Conservation (phyloP, 2,888 invertebrate species). For the Agrotis clavis region DNA sequence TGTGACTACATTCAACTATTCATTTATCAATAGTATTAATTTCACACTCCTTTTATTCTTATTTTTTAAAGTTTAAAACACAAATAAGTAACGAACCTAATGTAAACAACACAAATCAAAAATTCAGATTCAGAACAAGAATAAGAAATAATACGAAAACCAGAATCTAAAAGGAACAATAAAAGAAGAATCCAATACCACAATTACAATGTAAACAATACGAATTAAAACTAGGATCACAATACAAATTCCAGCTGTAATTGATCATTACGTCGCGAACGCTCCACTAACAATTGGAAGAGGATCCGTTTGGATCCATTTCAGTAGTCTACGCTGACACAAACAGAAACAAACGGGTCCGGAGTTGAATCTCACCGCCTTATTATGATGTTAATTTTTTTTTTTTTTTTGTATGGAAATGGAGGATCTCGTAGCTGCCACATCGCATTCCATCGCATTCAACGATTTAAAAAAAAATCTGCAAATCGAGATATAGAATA, state of each 20-base stretch:
- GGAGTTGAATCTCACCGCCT: conserved; percentile 9
- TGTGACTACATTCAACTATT: too few relatives aligned
- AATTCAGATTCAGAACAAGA: background rate
- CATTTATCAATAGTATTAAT: too few relatives aligned
- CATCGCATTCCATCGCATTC: too few relatives aligned
- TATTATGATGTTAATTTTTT: conserved; percentile 23
- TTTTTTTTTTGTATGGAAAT: too few relatives aligned
- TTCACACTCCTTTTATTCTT: too few relatives aligned
- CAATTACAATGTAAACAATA: conserved; percentile 42
- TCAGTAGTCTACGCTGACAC: conserved; percentile 43
- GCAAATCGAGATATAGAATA: too few relatives aligned
- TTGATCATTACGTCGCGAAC: conserved; percentile 76
- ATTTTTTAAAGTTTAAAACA: too few relatives aligned
- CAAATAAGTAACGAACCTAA: too few relatives aligned
- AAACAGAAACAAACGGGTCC: conserved; percentile 41
- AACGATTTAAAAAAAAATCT: too few relatives aligned
- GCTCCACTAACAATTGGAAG: conserved; percentile 67
- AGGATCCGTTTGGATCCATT: conserved; percentile 62
- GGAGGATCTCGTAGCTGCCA: too few relatives aligned
- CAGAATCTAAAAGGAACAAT: background rate
- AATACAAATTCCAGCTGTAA: conserved; percentile 72
- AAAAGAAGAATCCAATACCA: background rate
- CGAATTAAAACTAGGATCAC: conserved; percentile 55
- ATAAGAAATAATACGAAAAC: background rate
- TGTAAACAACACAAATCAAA: too few relatives aligned